Conservation (phyloP, 2,113 vertebrate species). For the Sebastes fasciatus region DNA sequence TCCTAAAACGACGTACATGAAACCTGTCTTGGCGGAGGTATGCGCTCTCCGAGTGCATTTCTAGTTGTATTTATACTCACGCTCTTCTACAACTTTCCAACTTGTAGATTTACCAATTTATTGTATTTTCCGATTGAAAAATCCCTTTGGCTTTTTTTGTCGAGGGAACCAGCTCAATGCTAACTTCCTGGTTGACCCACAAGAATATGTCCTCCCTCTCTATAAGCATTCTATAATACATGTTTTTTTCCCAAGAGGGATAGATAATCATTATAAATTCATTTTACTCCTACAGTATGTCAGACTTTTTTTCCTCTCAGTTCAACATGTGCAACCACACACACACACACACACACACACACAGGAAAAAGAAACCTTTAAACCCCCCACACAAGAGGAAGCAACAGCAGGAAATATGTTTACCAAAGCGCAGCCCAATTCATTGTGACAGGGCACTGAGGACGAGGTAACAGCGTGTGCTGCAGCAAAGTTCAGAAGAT, state of each 20-base stretch:
- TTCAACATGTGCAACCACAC: background rate
- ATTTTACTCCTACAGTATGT: background rate
- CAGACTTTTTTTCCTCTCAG: background rate
- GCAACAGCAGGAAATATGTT: constrained; percentile 62
- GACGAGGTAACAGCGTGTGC: constrained; percentile 60
- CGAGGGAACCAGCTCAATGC: too few relatives aligned
- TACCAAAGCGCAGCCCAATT: constrained; percentile 59
- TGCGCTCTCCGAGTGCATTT: too few relatives aligned
- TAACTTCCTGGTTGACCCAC: too few relatives aligned
- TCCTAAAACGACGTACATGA: too few relatives aligned
- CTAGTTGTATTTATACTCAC: too few relatives aligned
- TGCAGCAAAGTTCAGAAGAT: constrained; percentile 67
- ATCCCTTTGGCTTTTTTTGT: too few relatives aligned
- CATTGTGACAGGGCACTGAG: constrained; percentile 59
- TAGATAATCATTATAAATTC: constrained; percentile 9
- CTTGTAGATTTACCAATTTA: too few relatives aligned
- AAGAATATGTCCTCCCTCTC: too few relatives aligned
- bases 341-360: background rate
- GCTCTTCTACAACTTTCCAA: too few relatives aligned
- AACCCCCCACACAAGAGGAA: constrained; percentile 1
- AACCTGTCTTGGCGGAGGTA: too few relatives aligned
- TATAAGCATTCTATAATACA: too few relatives aligned
- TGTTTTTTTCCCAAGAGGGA: background rate
- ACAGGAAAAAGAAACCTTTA: background rate
- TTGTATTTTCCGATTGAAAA: too few relatives aligned